Base-by-base conservation (phyloP, 1,140 invertebrate species). In the Saxidomus purpurata region DNA sequence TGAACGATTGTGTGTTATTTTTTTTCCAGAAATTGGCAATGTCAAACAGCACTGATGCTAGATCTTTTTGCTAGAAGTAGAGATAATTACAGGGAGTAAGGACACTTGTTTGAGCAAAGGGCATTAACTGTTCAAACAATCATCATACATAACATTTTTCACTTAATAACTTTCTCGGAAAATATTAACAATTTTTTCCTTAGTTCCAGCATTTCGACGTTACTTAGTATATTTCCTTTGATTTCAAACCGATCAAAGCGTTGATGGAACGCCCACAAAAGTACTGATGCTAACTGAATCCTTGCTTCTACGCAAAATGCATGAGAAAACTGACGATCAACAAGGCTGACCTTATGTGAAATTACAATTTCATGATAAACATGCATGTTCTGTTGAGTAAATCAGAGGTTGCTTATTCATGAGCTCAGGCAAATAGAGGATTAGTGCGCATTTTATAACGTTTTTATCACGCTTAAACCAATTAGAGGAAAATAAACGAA, bases 381-480 rank as follows among this genome's bases (percentile, higher is more conserved):
- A 36, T 61, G 80, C 52, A 82, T 43, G 80, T 61, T 43, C 59
- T 6, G 38, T n/a, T 8, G 25, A 40, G 28, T 63, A 40, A 82
- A 82, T 82, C 36, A 40, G 59, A 15, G 59, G 59, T 82, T 82
- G 31, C 63, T 49, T 69, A 84, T 84, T 84, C 82, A 71, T 69
- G 63, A 84, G 19, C 61, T n/a, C n/a, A 22, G 28, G n/a, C 67
- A 59, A 83, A 69, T 47, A 84, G 4, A 34, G 40, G 82, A 87
- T 80, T 79, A 87, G 49, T 67, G 11, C 59, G 47, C 31, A 49
- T 36, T 87, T 77, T 87, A 79, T 67, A 77, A 43, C 49, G 36
- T 40, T 79, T 87, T 87, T 63, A 87, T 87, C 47, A 52, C 71
- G 31, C 6, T 43, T 87, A 36, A 61, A 79, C 85, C 85, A 79